Evolutionary conservation across 2,888 invertebrate species (phyloP).

Genomic region (Lepidochitona cinerea): DNA sequence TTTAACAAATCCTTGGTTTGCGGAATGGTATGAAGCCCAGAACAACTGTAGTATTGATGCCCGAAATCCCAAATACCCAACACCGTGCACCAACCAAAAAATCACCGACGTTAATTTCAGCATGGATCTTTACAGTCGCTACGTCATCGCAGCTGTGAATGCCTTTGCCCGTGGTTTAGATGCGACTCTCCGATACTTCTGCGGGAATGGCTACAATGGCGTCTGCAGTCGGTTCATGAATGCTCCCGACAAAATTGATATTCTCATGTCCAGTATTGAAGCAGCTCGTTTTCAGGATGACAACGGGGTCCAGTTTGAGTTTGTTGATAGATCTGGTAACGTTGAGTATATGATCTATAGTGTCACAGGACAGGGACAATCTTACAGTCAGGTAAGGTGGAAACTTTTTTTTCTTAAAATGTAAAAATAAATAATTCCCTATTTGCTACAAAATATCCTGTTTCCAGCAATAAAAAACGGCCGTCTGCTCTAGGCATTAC

Average conservation of each 20-base stretch:
- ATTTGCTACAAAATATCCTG: no score
- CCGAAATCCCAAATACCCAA: conserved; percentile 9
- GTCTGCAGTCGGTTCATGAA: conserved; percentile 53
- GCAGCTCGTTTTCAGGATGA: conserved; percentile 26
- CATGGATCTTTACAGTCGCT: conserved; percentile 31
- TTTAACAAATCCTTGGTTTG: conserved; percentile 60
- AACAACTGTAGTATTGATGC: conserved; percentile 51
- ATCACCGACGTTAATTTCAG: conserved; percentile 39
- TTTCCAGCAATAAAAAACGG: no score
- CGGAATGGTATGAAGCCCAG: conserved; percentile 55
- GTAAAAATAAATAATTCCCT: no score
- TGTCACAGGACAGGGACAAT: not conserved
- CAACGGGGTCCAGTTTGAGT: conserved; percentile 26
- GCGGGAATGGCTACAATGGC: conserved; percentile 45
- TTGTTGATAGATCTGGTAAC: conserved; percentile 24
- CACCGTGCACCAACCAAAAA: conserved; percentile 28
- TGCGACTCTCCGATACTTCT: conserved; percentile 46
- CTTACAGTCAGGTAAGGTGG: not conserved
- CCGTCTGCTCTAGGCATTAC: no score
- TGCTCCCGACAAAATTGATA: conserved; percentile 38
- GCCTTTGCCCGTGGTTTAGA: conserved; percentile 56
- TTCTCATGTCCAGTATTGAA: conserved; percentile 46
- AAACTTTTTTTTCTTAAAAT: no score
- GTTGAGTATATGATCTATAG: not conserved
- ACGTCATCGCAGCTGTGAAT: conserved; percentile 56